Conservation (phyloP, 2,797 vertebrate species). For the Peromyscus eremicus region DNA sequence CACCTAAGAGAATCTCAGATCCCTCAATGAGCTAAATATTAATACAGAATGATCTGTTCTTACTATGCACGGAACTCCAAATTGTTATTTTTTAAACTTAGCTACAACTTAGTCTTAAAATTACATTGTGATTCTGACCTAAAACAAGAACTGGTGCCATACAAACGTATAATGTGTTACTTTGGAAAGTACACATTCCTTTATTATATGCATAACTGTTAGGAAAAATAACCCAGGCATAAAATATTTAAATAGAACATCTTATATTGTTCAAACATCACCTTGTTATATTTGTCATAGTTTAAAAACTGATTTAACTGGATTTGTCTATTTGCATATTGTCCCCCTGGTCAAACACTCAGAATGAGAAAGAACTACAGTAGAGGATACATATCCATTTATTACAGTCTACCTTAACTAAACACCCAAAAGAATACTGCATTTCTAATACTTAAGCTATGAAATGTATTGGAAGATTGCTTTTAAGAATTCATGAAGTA, state of each 20-base stretch:
- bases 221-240: neutral
- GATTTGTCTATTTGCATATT: neutral
- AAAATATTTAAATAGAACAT: slow-evolving; percentile 47
- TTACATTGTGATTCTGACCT: neutral
- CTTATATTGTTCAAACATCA: slow-evolving; percentile 5
- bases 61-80: slow-evolving; percentile 9
- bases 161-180: slow-evolving; percentile 1
- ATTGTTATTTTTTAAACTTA: slow-evolving; percentile 41
- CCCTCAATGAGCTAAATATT: neutral
- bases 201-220: neutral
- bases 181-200: slow-evolving; percentile 5
- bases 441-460: neutral
- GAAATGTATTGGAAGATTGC: neutral
- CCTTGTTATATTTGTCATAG: neutral
- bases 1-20: neutral
- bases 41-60: neutral
- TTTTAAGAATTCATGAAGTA: slow-evolving; percentile 26
- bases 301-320: slow-evolving; percentile 21
- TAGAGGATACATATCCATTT: neutral
- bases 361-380: neutral
- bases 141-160: neutral
- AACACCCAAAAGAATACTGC: slow-evolving; percentile 1
- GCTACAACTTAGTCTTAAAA: slow-evolving; percentile 8
- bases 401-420: neutral
- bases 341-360: neutral